Evolutionary conservation across 1,140 invertebrate species (phyloP), one percentile per base, ranked within the genome.

Genomic region (Camponotus floridanus): DNA sequence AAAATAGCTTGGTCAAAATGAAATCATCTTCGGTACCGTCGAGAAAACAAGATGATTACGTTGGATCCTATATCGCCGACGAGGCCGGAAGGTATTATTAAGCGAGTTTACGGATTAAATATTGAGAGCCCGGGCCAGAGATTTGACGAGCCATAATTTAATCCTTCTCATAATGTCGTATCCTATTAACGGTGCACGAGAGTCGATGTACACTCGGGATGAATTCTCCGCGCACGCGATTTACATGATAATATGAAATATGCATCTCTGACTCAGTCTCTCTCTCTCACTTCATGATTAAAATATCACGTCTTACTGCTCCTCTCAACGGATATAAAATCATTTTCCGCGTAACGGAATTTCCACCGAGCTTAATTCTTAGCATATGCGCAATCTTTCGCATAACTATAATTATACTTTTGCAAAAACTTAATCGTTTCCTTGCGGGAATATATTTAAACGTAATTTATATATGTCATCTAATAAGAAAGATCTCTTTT

Each of bases 31-130:
- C 26, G 67, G 39, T 73, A 61, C 21, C n/a, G 26, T 73, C n/a
- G 55, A 61, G 36, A 81, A 73, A 59, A 73, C 55, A 83, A n/a
- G 26, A 48, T 61, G 67, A 74, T 81, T 81, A 81, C 39, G 18
- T 81, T 11, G 55, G 39, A 48, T 39, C 1, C 33, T 18, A 18
- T n/a, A 73, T 39, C 48, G n/a, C 36, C 36, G 57, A 13, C 55
- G 18, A 45, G 68, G 31, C 39, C 68, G 79, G 79, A 83, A 83
- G 79, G 42, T 83, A 62, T 61, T 83, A 62, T 61, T 59, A 18
- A 83, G 68, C 39, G 79, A 74, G n/a, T 83, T 83, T 83, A 74
- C 79, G 39, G 39, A 74, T 83, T 83, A 83, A 83, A 74, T 83
- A 83, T 83, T 62, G 55, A 83, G n/a, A n/a, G 33, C 55, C 51